Conservation (phyloP, 2,888 invertebrate species). For the Caenorhabditis virilis region DNA sequence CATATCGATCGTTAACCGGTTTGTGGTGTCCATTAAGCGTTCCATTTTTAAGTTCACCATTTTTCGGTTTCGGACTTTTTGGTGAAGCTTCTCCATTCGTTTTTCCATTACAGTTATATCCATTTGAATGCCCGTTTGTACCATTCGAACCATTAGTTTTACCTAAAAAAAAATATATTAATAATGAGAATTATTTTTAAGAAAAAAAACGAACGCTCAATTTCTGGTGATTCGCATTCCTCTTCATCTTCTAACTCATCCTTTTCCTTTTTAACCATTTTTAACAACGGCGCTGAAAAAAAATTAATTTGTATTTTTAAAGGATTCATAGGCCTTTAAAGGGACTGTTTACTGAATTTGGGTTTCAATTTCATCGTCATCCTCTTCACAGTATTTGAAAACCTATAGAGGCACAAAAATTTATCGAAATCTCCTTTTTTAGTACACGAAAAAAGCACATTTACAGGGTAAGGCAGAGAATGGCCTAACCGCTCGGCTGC, state of each 20-base stretch:
- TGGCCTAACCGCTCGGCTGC: too few relatives aligned
- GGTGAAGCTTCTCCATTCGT: slow-evolving; percentile 4
- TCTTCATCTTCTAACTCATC: slow-evolving; percentile 13
- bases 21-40: too few relatives aligned
- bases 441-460: too few relatives aligned
- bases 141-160: background rate
- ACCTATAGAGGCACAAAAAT: too few relatives aligned
- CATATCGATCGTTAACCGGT: too few relatives aligned
- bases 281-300: slow-evolving; percentile 21
- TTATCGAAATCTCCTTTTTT: too few relatives aligned
- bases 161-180: background rate
- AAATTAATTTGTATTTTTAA: background rate
- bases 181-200: background rate
- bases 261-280: slow-evolving; percentile 18
- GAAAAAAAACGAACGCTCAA: slow-evolving; percentile 10
- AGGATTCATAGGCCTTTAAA: too few relatives aligned
- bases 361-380: too few relatives aligned
- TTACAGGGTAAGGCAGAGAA: too few relatives aligned
- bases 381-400: too few relatives aligned
- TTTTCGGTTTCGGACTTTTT: slow-evolving; percentile 7
- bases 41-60: slow-evolving; percentile 16
- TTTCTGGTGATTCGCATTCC: slow-evolving; percentile 16
- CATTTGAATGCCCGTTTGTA: background rate
- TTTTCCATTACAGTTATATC: slow-evolving; percentile 5
- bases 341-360: too few relatives aligned